Evolutionary conservation across 2,888 invertebrate species (phyloP).

Genomic region (Drosophila paracracens): DNA sequence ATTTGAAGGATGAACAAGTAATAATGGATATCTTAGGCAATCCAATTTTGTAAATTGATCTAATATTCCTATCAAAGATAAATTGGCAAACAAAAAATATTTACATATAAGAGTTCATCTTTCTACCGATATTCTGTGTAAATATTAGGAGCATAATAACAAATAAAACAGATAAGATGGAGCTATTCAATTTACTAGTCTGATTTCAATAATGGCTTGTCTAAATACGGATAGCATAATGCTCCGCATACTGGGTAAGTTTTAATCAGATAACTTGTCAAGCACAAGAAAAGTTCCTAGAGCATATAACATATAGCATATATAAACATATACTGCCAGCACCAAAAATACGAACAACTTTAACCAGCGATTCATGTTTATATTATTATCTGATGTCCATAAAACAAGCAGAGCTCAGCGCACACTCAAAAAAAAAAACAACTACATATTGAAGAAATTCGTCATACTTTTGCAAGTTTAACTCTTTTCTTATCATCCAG

Average conservation of each 20-base stretch:
- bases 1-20: background rate
- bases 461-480: background rate
- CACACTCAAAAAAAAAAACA: background rate
- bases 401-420: conserved; percentile 4
- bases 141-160: background rate
- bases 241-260: too few species aligned
- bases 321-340: background rate
- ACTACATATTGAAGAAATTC: background rate
- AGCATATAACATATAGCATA: too few species aligned
- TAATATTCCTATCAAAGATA: background rate
- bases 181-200: background rate
- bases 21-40: background rate
- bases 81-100: background rate
- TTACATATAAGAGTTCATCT: background rate
- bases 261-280: too few species aligned
- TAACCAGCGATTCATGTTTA: background rate
- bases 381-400: background rate
- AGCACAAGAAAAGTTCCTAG: too few species aligned
- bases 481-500: background rate
- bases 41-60: background rate
- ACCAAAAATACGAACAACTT: background rate
- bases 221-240: background rate
- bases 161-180: background rate
- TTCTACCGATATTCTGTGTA: background rate
- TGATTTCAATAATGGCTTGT: background rate